Percentiles rank a stretch among this genome's conserved stretches.
Evolutionary conservation across 1,140 invertebrate genomes (phyloP).

Genomic region (Anoplophora glabripennis): DNA sequence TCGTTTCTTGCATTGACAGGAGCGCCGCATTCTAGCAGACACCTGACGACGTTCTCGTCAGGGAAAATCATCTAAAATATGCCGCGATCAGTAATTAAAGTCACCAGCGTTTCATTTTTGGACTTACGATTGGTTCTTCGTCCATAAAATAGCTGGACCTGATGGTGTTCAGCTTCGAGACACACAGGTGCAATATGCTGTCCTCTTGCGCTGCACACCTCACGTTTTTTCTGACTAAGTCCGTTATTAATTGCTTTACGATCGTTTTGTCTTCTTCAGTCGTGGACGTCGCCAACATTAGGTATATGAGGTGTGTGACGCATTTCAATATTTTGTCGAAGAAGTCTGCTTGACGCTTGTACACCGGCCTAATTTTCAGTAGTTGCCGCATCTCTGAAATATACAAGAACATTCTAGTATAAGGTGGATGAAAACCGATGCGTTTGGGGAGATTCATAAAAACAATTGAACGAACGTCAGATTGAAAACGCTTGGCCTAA

Average conservation of each 20-base stretch:
- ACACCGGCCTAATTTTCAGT: slow-evolving; percentile 66
- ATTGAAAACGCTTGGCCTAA: too few relatives aligned
- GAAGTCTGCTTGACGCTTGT: slow-evolving; percentile 75
- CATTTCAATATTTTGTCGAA: slow-evolving; percentile 79
- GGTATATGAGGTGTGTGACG: slow-evolving; percentile 76
- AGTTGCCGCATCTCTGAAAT: slow-evolving; percentile 58
- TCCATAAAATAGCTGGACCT: slow-evolving; percentile 75
- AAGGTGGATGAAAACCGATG: too few relatives aligned
- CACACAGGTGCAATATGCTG: slow-evolving; percentile 76
- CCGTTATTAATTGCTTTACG: slow-evolving; percentile 51
- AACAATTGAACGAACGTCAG: too few relatives aligned
- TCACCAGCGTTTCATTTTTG: neutral
- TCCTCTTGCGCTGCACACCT: slow-evolving; percentile 70
- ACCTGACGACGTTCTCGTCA: slow-evolving; percentile 61
- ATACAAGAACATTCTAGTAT: slow-evolving; percentile 6
- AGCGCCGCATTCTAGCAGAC: slow-evolving; percentile 74
- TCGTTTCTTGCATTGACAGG: slow-evolving; percentile 74
- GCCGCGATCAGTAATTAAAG: neutral
- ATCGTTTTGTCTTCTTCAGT: slow-evolving; percentile 50
- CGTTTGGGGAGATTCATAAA: too few relatives aligned
- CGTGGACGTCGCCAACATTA: slow-evolving; percentile 64
- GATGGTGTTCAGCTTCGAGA: slow-evolving; percentile 75
- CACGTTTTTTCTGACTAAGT: slow-evolving; percentile 62
- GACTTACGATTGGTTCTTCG: slow-evolving; percentile 59
- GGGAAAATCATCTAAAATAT: slow-evolving; percentile 69